Conservation (phyloP, 2,797 vertebrate genomes). For the Falco novaeseelandiae region DNA sequence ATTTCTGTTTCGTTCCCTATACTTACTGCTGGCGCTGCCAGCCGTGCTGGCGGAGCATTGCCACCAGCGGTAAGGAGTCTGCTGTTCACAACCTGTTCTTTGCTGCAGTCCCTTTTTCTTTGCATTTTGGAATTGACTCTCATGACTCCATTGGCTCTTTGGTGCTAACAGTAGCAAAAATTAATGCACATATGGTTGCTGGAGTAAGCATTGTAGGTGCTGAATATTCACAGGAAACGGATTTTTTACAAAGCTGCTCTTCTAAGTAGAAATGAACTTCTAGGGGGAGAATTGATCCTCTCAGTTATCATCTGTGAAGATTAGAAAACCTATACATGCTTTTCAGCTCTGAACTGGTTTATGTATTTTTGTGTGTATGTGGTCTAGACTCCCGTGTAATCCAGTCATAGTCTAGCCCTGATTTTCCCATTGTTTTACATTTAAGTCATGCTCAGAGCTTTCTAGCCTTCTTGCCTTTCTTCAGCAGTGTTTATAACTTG, state of each 20-base stretch:
- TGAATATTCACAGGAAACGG: not conserved
- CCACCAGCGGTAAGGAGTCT: not conserved
- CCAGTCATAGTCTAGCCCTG: conserved; percentile 46
- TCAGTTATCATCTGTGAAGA: not conserved
- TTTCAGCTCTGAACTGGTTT: conserved; percentile 12
- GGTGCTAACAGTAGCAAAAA: not conserved
- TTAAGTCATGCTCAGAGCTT: conserved; percentile 35
- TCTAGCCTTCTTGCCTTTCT: conserved; percentile 32
- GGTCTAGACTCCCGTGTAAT: conserved; percentile 42
- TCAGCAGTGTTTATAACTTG: conserved; percentile 60
- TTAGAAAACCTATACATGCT: not conserved
- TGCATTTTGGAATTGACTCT: not conserved
- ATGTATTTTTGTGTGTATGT: conserved; percentile 48
- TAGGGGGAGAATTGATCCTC: not conserved
- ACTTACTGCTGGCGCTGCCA: not conserved
- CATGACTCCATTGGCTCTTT: not conserved
- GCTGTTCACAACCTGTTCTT: not conserved
- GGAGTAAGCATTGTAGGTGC: not conserved
- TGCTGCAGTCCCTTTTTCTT: not conserved
- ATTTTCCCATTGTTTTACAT: conserved; percentile 54
- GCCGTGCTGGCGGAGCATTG: not conserved
- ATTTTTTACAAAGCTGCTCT: not conserved
- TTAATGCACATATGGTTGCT: not conserved
- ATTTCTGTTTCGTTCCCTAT: not conserved
- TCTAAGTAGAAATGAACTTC: not conserved